phyloP scores from a whole-genome alignment of 2,888 invertebrate species.

The Cryptocheilus praepositus region DNA sequence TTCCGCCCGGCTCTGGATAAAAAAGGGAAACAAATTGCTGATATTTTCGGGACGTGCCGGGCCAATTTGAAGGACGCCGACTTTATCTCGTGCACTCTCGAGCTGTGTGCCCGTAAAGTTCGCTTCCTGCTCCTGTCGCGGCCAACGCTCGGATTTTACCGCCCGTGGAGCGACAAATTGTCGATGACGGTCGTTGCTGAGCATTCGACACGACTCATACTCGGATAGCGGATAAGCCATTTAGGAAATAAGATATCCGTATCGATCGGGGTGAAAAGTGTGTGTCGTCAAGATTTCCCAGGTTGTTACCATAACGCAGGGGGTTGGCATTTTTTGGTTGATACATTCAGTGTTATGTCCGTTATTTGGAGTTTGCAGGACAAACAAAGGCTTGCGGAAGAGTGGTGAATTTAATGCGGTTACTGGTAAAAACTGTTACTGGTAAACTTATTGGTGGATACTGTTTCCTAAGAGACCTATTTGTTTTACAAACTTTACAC shows the following conservation, averaged over 20 bases:
- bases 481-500: too few relatives aligned
- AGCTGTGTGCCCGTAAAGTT: background rate
- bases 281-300: background rate
- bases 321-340: too few relatives aligned
- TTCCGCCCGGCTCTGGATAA: constrained; percentile 16
- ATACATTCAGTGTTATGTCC: too few relatives aligned
- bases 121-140: background rate
- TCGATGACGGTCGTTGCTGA: constrained; percentile 27
- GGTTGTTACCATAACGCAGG: background rate
- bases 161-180: constrained; percentile 21
- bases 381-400: too few relatives aligned
- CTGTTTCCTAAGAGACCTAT: too few relatives aligned
- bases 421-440: too few relatives aligned
- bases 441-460: too few relatives aligned
- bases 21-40: constrained; percentile 19
- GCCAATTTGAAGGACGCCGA: constrained; percentile 30
- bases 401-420: too few relatives aligned
- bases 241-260: constrained; percentile 23
- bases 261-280: too few relatives aligned
- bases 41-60: constrained; percentile 21
- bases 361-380: too few relatives aligned
- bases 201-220: constrained; percentile 14
- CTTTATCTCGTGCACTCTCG: constrained; percentile 11
- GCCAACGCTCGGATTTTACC: constrained; percentile 15
- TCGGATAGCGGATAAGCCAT: constrained; percentile 22